Conservation (phyloP, 2,797 vertebrate species). For the Otus scops region DNA sequence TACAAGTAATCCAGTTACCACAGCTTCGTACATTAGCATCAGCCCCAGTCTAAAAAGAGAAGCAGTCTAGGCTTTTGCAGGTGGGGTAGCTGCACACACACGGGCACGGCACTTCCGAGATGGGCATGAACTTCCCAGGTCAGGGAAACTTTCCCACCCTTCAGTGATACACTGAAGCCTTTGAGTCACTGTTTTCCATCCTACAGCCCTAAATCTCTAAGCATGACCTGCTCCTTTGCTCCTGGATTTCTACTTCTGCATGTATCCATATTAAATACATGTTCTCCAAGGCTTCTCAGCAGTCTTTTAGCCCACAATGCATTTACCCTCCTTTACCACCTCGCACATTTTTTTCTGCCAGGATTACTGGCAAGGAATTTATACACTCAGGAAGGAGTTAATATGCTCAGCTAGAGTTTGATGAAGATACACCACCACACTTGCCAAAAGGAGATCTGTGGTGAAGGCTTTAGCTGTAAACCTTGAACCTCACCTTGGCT, state of each 20-base stretch:
- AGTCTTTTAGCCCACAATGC: neutral
- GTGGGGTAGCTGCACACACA: too few species aligned
- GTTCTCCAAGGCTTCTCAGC: neutral
- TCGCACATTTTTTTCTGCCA: neutral
- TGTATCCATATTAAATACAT: neutral
- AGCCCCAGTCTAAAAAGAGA: neutral
- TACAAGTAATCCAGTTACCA: neutral
- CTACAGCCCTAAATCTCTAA: neutral
- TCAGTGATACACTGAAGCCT: neutral
- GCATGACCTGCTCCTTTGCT: neutral
- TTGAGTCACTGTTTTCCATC: neutral
- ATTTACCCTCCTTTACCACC: neutral
- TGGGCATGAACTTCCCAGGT: neutral
- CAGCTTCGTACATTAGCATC: neutral
- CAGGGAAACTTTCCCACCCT: neutral
- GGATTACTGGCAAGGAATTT: neutral
- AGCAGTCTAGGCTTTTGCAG: neutral
- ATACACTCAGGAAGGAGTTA: neutral
- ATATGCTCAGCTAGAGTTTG: neutral
- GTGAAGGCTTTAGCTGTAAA: neutral
- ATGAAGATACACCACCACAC: neutral
- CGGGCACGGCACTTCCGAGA: neutral
- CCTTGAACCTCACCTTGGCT: neutral
- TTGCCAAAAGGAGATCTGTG: neutral
- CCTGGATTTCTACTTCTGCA: neutral